Base-by-base conservation (phyloP, 2,113 vertebrate species). In the Tiliqua scincoides region DNA sequence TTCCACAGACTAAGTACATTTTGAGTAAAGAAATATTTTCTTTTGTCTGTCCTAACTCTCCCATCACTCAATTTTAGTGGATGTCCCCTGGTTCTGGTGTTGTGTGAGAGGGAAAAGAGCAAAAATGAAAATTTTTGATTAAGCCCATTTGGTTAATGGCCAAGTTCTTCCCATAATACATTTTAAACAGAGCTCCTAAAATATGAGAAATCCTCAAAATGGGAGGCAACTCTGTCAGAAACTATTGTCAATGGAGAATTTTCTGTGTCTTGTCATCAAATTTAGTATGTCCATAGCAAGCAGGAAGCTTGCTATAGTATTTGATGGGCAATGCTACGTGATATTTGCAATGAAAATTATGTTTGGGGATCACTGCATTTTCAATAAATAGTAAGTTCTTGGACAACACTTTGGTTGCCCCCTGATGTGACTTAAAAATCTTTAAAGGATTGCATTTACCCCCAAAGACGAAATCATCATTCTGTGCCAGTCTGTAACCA, bases 381-480 rank as follows among this genome's bases (percentile, higher is more conserved):
- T 91, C 95, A 95, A 95, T 95, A 95, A 96, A 95, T 95, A 90
- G 88, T 94, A 87, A 91, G 92, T 95, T 96, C 87, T 89, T 91
- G 91, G 93, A 87, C 84, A 90, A 86, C 95, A 96, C 90, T 93
- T 96, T 95, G 83, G 91, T 94, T 59, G 12, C 25, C 27, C 62
- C 62, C 30, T 82, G 76, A 76, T 87, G 91, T 87, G 89, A 88
- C 85, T 94, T 92, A 92, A 94, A 94, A 82, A 88, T 92, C 85
- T 93, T 88, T 92, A 91, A 93, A 94, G 92, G 91, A 91, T 83
- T 91, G 91, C 91, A 95, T 95, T 96, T 94, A 87, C 92, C 94
- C 93, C 92, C 89, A 95, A 93, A 94, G 93, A 80, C 92, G 95
- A 92, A 95, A 95, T 94, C 91, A 90, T 94, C 93, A 88, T 95